Conservation (phyloP, 2,888 invertebrate genomes). For the Ashinkailepas kermadecensis region DNA sequence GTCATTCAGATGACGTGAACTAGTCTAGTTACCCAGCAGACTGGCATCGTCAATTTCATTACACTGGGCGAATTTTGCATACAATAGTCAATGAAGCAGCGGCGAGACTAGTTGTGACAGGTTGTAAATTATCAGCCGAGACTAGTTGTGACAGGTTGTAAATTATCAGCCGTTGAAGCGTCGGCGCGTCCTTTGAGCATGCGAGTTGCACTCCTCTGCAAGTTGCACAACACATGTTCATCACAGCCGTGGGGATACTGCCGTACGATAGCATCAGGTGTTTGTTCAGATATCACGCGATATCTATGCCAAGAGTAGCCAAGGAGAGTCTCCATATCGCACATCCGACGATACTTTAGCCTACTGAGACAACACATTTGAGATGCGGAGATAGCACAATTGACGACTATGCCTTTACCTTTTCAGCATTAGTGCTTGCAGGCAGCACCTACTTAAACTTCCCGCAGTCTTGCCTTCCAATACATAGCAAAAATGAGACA, state of each 20-base stretch:
- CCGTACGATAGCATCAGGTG: background rate
- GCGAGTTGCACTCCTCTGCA: background rate
- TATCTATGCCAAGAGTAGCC: background rate
- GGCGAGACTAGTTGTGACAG: background rate
- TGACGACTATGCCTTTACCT: too few species aligned
- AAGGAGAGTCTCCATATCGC: too few species aligned
- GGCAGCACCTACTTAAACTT: too few species aligned
- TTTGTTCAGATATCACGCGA: background rate
- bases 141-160: background rate
- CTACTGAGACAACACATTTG: too few species aligned
- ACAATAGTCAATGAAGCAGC: conserved; percentile 8
- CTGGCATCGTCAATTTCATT: background rate
- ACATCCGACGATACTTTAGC: too few species aligned
- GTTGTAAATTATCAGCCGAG: background rate
- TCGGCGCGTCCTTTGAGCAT: background rate
- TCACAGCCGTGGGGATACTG: background rate
- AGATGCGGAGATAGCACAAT: too few species aligned
- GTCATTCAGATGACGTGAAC: too few species aligned
- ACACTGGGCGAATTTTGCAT: background rate
- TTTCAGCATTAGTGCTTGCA: too few species aligned
- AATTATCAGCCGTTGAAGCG: background rate
- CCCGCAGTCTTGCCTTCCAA: too few species aligned
- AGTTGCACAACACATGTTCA: background rate
- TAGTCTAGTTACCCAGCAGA: too few species aligned
- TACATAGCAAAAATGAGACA: too few species aligned